Base-by-base conservation (phyloP, 2,113 vertebrate genomes). In the Cepphus grylle region DNA sequence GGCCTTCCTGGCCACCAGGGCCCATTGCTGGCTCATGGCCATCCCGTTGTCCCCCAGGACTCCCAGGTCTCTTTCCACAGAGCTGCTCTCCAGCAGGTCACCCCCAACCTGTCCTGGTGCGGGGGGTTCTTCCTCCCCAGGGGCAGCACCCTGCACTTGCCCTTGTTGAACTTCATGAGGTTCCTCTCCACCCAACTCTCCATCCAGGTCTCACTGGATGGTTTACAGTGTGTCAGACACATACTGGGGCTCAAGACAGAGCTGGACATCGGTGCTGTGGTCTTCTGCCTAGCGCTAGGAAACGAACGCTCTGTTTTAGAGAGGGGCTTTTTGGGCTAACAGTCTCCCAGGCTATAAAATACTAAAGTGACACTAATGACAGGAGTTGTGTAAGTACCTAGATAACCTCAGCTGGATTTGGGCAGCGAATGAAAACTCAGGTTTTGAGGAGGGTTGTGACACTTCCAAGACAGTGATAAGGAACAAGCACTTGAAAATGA, bases 401-500 rank as follows among this genome's bases (percentile, higher is more conserved):
- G 9, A 79, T 71, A 81, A 96, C 86, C 65, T 67, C 40, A 0
- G 15, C 76, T 47, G 12, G 32, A 5, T 42, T 61, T 49, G n/a
- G 49, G 73, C 59, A 40, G 43, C 0, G 3, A 61, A 16, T 40
- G 45, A 23, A 88, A 84, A 65, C 19, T 8, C 34, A 0, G 22
- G 3, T 49, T 72, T n/a, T 58, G 58, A 43, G 89, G 84, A 90
- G 88, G 76, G 53, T 81, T 90, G 81, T 61, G 88, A 47, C 83
- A 69, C 77, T 94, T 94, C 61, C 79, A 74, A 94, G 83, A n/a
- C 91, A 77, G 32, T 12, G 67, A 32, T 70, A 77, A 88, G 93
- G 90, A 92, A 5, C 69, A 32, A 74, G 86, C 77, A 21, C 83
- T 92, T 42, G 80, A 49, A 85, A 84, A 72, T 87, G 93, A 92